These are phyloP conservation scores for Thera obeliscata DNA, from an alignment of 2,888 invertebrate genomes.

Conservation along the genomic window DNA sequence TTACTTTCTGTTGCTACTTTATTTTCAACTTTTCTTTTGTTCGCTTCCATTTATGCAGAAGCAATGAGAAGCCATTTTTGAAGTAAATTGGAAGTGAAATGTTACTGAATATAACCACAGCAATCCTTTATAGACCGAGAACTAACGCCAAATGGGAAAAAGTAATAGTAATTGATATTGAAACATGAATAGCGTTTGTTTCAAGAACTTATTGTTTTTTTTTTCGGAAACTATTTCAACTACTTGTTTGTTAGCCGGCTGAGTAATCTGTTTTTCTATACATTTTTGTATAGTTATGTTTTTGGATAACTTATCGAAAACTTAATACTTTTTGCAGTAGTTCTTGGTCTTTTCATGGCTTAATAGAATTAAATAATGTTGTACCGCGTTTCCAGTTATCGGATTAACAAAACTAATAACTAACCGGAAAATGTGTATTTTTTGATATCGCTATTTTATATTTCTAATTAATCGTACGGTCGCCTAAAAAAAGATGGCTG, in stretches of 20 bases:
- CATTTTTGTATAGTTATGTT: too few species aligned
- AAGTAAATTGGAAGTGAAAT: slow-evolving; percentile 35
- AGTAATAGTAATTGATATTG: neutral
- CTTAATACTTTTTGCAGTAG: slow-evolving; percentile 19
- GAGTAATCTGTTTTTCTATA: too few species aligned
- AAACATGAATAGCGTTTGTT: neutral
- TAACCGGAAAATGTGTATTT: slow-evolving; percentile 22
- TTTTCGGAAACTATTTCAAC: too few species aligned
- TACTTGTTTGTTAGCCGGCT: too few species aligned
- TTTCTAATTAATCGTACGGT: slow-evolving; percentile 12
- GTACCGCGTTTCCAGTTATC: slow-evolving; percentile 24
- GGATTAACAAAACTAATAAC: slow-evolving; percentile 22
- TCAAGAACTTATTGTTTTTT: too few species aligned
- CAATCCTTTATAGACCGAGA: slow-evolving; percentile 70
- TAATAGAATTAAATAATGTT: slow-evolving; percentile 35
- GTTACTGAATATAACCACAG: slow-evolving; percentile 65
- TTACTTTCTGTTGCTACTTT: slow-evolving; percentile 43
- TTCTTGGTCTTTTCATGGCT: slow-evolving; percentile 43
- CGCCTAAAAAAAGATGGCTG: neutral
- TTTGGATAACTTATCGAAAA: too few species aligned
- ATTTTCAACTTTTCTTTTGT: slow-evolving; percentile 46
- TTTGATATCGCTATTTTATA: slow-evolving; percentile 14
- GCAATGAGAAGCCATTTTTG: slow-evolving; percentile 66
- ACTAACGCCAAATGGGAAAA: slow-evolving; percentile 44
- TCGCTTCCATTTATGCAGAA: slow-evolving; percentile 79